Evolutionary conservation across 2,888 invertebrate genomes (phyloP).

Genomic region (Allolobophora icterica): DNA sequence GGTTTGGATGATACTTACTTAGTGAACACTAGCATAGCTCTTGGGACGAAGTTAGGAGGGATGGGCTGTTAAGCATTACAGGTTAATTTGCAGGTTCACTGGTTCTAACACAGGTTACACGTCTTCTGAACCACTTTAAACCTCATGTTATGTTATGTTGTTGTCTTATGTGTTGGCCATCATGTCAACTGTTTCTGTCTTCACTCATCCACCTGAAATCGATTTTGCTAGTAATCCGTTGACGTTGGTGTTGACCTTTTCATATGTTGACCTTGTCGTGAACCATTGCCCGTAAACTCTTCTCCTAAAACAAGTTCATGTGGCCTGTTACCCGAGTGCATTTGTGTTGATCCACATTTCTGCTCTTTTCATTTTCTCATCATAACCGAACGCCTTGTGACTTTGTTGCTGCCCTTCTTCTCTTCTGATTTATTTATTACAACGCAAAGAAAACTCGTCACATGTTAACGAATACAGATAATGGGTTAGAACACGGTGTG

Average conservation of each 20-base stretch:
- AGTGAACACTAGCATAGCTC: no score
- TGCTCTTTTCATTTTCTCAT: neutral
- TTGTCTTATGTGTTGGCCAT: no score
- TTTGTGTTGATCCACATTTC: neutral
- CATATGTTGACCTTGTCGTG: no score
- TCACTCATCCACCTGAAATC: neutral
- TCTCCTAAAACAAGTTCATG: no score
- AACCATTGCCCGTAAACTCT: no score
- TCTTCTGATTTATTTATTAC: neutral
- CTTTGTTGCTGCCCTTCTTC: neutral
- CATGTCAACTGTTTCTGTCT: neutral
- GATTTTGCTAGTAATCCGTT: neutral
- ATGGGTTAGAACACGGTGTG: neutral
- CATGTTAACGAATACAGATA: neutral
- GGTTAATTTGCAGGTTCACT: no score
- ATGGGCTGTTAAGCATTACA: no score
- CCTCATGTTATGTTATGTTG: no score
- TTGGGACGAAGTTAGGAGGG: no score
- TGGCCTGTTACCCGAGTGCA: neutral
- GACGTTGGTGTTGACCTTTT: neutral
- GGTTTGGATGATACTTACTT: no score
- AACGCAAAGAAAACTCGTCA: neutral
- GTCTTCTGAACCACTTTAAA: no score
- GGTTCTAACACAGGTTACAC: no score
- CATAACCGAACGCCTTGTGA: neutral